Base-by-base conservation (phyloP, 2,113 vertebrate genomes). In the Anguilla rostrata region DNA sequence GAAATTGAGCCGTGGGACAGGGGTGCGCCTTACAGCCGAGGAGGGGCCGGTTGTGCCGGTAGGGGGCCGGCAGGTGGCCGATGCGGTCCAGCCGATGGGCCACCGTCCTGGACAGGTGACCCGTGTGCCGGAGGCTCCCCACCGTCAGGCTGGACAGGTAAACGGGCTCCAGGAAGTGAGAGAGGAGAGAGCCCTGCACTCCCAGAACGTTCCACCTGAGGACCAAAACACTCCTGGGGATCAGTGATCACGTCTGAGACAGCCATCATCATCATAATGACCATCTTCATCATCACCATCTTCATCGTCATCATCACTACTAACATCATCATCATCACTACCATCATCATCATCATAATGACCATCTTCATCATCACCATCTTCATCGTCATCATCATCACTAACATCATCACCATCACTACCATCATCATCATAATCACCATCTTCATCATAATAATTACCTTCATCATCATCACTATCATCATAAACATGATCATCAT, bases 181-280 rank as follows among this genome's bases (percentile, higher is more conserved):
- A 98, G 90, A 99, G 97, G 86, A 99, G 92, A 15, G 98, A 97
- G 0, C 98, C 98, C 92, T 99, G 98, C 41, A 99, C 94, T 18
- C 98, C 98, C 53, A 99, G 95, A 89, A 99, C 92, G 39, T 98
- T 99, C 98, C 98, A 99, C 87, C 98, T 99, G 93, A 9, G 41
- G 81, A 57, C 49, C 34, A 46, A 18, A 60, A 20, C 9, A 60
- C 14, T 18, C 60, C 14, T 18, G 60, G 60, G 20, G 20, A 18
- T 63, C 15, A 20, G 60, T 63, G 18, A 15, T 5, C 60, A 34
- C 60, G 15, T 15, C 60, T 3, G 63, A 1, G 26, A 71, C 5
- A 26, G 20, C 26, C 63, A 60, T 60, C 57, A 60, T 60, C 57
- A 18, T 60, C 18, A 20, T 60, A 14, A 15, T 60, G 3, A 60